Base-by-base conservation (phyloP, 2,888 invertebrate species). In the Timema cristinae region DNA sequence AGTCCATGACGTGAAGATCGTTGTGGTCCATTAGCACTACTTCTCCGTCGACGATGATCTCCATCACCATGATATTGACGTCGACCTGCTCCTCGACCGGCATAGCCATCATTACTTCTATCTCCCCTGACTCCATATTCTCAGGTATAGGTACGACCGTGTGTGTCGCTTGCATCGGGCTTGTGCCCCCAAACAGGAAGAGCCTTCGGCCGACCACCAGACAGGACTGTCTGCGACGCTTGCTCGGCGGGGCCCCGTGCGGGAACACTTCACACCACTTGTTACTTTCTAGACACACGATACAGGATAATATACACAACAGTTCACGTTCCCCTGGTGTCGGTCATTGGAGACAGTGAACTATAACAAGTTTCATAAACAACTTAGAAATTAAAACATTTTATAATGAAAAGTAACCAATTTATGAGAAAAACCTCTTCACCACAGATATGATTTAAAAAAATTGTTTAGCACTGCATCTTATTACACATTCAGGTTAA, bases 151-250 rank as follows among this genome's bases (percentile, higher is more conserved):
- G 32, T 32, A 32, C 2, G 16, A 77, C 76, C 50, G 71, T 71
- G 49, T 76, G 73, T 13, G 69, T 70, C 6, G 68, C 47, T 10
- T 13, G 48, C 47, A 63, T 56, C 9, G 72, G 74, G 32, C 94
- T 95, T 71, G 95, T 95, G 59, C 97, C 97, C 67, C 96, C 96
- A 84, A 97, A 97, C 71, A 96, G 83, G 81, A 89, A 95, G 77
- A 95, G 87, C 79, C 88, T 86, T 76, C 90, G 86, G 13, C 86
- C 88, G 77, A 91, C 87, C 66, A 92, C 84, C 78, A 94, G 86
- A 80, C 94, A 94, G 69, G 92, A 93, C 82, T 96, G 96, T 67
- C 93, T 84, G 76, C 93, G 83, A 67, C 92, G 84, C 72, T 87
- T 85, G 78, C 88, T 86, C 0, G 91, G 90, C n/a, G 85, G 81